A percentile compares a stretch with the other conserved stretches of the same genome.
Evolutionary conservation across 2,797 vertebrate genomes (phyloP).

Genomic region (Avahi laniger): DNA sequence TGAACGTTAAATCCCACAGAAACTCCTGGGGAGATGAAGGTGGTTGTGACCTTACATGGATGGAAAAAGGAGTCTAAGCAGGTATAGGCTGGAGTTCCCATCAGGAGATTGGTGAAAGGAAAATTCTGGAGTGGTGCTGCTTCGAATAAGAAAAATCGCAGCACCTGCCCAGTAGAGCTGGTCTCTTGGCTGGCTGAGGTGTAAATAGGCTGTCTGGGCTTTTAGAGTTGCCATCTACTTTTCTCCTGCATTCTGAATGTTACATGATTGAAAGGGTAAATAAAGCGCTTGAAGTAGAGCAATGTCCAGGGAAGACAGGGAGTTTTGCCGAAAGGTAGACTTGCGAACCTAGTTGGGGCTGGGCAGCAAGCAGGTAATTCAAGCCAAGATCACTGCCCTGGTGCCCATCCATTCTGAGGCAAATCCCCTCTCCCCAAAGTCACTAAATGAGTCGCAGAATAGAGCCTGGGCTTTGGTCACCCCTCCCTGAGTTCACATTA

Average conservation of each 20-base stretch:
- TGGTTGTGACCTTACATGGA: background rate
- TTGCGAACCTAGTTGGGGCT: background rate
- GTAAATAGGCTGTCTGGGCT: background rate
- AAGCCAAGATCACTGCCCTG: background rate
- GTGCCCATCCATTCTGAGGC: fast-evolving
- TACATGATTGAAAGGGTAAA: background rate
- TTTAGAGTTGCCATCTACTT: background rate
- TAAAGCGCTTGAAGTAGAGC: background rate
- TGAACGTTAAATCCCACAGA: background rate
- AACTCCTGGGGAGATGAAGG: background rate
- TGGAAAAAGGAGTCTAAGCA: background rate
- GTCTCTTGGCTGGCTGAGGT: background rate
- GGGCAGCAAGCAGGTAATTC: background rate
- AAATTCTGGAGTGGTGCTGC: background rate
- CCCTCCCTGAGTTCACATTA: background rate
- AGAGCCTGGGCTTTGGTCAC: background rate
- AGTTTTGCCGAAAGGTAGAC: background rate
- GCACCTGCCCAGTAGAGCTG: background rate
- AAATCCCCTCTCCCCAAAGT: background rate
- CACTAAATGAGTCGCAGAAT: background rate
- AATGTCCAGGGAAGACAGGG: background rate
- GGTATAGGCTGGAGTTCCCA: background rate
- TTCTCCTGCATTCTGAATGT: background rate
- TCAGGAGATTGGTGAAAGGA: background rate
- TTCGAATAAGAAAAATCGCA: background rate